Percentiles rank a stretch among this genome's conserved stretches.
Conservation (phyloP, 2,888 invertebrate species). For the Metacarcinus magister region DNA sequence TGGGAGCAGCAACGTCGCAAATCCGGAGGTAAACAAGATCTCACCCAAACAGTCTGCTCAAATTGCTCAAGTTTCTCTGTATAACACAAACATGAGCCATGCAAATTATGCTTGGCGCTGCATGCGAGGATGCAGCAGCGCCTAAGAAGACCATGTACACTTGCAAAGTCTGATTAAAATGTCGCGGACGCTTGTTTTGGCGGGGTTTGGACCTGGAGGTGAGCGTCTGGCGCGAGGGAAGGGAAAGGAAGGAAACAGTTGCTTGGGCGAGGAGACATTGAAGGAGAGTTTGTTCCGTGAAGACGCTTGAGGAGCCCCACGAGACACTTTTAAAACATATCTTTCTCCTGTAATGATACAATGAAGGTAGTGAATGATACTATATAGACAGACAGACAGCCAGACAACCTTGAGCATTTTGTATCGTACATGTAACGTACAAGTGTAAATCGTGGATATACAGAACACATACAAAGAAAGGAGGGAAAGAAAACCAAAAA, state of each 20-base stretch:
- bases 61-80: slow-evolving; percentile 72
- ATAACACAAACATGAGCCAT: slow-evolving; percentile 76
- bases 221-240: neutral
- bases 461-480: neutral
- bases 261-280: neutral
- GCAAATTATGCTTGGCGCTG: slow-evolving; percentile 68
- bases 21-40: slow-evolving; percentile 57
- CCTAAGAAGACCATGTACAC: slow-evolving; percentile 51
- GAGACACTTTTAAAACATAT: neutral
- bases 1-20: slow-evolving; percentile 32
- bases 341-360: neutral
- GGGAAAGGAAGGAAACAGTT: neutral
- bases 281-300: neutral
- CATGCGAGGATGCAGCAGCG: slow-evolving; percentile 15
- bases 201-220: slow-evolving; percentile 4
- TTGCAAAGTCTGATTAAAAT: slow-evolving; percentile 70
- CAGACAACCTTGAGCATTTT: neutral
- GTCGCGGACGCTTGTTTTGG: slow-evolving; percentile 64
- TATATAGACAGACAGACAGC: too few relatives aligned
- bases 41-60: slow-evolving; percentile 75
- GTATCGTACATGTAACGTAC: neutral
- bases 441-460: neutral
- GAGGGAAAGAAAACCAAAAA: neutral
- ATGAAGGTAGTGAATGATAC: neutral
- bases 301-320: too few relatives aligned